Base-by-base conservation (phyloP, 1,140 invertebrate genomes). In the Vanessa tameamea region DNA sequence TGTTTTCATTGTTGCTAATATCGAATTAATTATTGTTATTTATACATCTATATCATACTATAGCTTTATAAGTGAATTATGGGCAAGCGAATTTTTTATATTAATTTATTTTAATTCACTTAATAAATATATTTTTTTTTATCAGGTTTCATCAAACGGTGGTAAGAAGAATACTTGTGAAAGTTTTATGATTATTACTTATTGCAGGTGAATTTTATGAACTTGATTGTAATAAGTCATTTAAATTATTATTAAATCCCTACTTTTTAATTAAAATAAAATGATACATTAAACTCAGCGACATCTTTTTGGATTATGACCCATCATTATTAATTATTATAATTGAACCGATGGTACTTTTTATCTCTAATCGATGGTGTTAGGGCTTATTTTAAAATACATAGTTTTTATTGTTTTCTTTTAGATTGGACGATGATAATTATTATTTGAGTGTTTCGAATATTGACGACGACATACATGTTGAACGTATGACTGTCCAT, bases 401-500 rank as follows among this genome's bases (percentile, higher is more conserved):
- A n/a, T 50, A 3, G 37, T 55, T 55, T 55, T n/a, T 20, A n/a
- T 55, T 20, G 16, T 1, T 11, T 3, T 7, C n/a, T 69, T 75
- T 61, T 48, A 78, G 77, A 43, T 65, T 78, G 31, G 64, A 73
- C 20, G 63, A 78, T 48, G 68, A 70, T 11, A 66, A 57, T n/a
- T 73, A 73, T 64, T 78, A 78, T 64, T 71, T 78, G 13, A 71
- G 72, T 20, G 57, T 69, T 51, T 66, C 43, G 16, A 78, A 67
- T 23, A 47, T 53, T 15, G 63, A 51, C 37, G 48, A 61, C 4
- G 72, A 73, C 31, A 47, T 20, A 15, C 57, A 61, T 20, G 43
- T n/a, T n/a, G 16, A 63, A 26, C 51, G 65, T 47, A 47, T 77
- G n/a, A 11, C 48, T n/a, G 26, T 77, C 51, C 43, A 71, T 47